Percentiles rank a stretch among this genome's conserved stretches.
Evolutionary conservation across 2,888 invertebrate species (phyloP).

Genomic region (Sialis lutaria): DNA sequence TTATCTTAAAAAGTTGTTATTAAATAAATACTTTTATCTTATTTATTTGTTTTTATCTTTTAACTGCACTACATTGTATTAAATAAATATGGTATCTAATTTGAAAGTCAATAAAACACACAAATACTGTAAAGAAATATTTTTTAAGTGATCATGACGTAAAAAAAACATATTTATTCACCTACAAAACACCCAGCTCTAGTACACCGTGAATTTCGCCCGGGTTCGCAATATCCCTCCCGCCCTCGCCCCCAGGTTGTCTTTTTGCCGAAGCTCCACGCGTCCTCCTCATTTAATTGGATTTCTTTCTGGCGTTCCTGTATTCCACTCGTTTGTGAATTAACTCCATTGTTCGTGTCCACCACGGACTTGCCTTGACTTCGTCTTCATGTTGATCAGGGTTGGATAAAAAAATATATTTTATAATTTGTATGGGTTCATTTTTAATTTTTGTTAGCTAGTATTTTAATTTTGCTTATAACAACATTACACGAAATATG

Average conservation of each 20-base stretch:
- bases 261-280: conserved; percentile 11
- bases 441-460: background rate
- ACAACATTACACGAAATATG: too few species aligned
- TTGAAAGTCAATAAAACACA: too few species aligned
- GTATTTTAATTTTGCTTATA: background rate
- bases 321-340: conserved; percentile 19
- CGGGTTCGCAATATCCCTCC: background rate
- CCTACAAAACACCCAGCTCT: too few species aligned
- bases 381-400: background rate
- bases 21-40: too few species aligned
- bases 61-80: too few species aligned
- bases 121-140: too few species aligned
- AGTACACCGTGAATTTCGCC: too few species aligned
- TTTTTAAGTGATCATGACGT: too few species aligned
- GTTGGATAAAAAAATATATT: background rate
- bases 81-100: too few species aligned
- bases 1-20: too few species aligned
- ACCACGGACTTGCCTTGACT: background rate
- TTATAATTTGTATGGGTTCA: background rate
- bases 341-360: conserved; percentile 21
- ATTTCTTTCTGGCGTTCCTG: conserved; percentile 23
- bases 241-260: background rate
- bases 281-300: conserved; percentile 22
- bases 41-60: too few species aligned
- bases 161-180: too few species aligned